Conservation (phyloP, 2,888 invertebrate genomes). For the Ethmia dodecea region DNA sequence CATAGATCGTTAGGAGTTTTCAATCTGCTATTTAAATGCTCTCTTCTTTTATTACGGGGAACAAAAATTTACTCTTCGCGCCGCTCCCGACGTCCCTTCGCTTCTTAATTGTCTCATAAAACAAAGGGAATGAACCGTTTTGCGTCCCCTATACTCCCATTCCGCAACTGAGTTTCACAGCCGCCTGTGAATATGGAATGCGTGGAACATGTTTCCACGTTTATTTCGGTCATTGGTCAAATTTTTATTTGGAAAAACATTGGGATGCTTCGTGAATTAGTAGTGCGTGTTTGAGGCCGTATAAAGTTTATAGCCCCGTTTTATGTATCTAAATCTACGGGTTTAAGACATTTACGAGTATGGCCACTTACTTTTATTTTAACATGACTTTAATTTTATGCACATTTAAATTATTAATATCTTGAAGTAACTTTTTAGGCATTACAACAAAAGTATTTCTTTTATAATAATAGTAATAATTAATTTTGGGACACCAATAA, state of each 20-base stretch:
- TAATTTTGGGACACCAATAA: no score
- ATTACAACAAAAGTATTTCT: no score
- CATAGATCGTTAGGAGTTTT: constrained; percentile 49
- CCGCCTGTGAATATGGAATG: constrained; percentile 24
- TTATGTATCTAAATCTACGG: no score
- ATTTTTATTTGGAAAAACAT: neutral
- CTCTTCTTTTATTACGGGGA: constrained; percentile 44
- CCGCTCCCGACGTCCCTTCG: constrained; percentile 40
- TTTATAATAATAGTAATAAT: no score
- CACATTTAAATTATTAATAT: no score
- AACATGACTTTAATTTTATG: no score
- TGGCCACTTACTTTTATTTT: no score
- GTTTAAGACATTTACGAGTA: no score
- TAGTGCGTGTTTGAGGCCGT: no score
- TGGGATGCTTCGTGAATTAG: no score
- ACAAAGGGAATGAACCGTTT: constrained; percentile 57
- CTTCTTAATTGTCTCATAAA: constrained; percentile 61
- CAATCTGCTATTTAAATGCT: constrained; percentile 55
- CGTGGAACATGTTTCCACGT: constrained; percentile 2
- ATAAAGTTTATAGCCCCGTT: no score
- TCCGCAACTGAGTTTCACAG: constrained; percentile 34
- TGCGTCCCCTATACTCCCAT: constrained; percentile 36
- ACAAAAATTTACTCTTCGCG: constrained; percentile 48
- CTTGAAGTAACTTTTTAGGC: no score
- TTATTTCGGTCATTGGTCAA: constrained; percentile 10